These are phyloP conservation scores for Ophioderma brevispina DNA, from an alignment of 35 echinoderm and acorn worm genomes.

Conservation along the genomic window DNA sequence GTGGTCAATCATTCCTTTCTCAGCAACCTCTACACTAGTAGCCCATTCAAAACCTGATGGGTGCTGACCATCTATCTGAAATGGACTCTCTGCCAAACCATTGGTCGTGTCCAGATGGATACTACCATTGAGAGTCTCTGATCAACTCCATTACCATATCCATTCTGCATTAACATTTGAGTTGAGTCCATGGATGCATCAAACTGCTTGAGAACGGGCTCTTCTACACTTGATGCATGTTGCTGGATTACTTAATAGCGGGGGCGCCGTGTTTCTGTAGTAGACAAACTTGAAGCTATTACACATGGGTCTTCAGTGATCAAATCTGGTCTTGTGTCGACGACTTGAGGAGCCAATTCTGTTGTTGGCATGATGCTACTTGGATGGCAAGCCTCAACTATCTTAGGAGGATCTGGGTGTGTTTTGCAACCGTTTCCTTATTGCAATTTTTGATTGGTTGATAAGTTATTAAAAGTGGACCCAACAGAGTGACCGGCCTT, in stretches of 20 bases:
- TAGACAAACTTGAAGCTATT: not conserved
- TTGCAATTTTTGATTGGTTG: not conserved
- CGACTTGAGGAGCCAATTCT: not conserved
- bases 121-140: too few species aligned
- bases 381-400: not conserved
- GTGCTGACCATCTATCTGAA: not conserved
- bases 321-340: not conserved
- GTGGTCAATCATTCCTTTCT: not conserved
- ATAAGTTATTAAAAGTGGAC: not conserved
- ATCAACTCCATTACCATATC: too few species aligned
- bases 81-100: not conserved
- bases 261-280: not conserved
- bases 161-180: not conserved
- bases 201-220: not conserved
- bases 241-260: not conserved
- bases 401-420: not conserved
- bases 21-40: conserved; percentile 1
- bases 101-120: too few species aligned
- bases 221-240: not conserved
- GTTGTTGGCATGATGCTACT: not conserved
- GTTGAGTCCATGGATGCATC: too few species aligned
- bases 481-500: too few species aligned
- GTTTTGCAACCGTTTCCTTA: conserved; percentile 7
- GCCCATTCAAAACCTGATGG: conserved; percentile 3
- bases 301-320: not conserved